phyloP scores from a whole-genome alignment of 2,113 vertebrate genomes.

The Balaeniceps rex region DNA sequence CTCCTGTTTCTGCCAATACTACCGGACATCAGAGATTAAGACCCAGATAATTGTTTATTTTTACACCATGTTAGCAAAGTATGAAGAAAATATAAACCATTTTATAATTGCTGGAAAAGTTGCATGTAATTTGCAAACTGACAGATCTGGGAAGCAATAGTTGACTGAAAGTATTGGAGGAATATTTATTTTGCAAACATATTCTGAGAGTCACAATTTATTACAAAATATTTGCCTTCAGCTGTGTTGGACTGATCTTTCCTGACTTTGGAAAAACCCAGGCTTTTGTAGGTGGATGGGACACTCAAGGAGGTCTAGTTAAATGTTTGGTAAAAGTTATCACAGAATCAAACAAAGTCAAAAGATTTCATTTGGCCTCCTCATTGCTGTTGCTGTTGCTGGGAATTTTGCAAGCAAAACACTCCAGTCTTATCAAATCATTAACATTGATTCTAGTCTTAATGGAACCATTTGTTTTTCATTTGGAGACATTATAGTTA shows the following conservation, averaged over 20 bases:
- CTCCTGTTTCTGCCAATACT: not conserved
- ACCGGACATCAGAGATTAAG: not conserved
- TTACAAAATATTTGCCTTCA: not conserved
- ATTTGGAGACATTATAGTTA: not conserved
- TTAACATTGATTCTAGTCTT: slow-evolving; percentile 18
- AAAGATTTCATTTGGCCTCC: not conserved
- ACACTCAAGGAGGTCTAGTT: not conserved
- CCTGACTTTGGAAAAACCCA: not conserved
- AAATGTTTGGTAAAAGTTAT: not conserved
- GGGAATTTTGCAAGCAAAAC: slow-evolving; percentile 24
- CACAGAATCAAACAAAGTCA: not conserved
- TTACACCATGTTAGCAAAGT: not conserved
- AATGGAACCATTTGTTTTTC: slow-evolving; percentile 17
- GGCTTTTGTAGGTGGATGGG: not conserved
- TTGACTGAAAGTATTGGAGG: not conserved
- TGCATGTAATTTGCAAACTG: not conserved
- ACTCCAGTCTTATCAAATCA: not conserved
- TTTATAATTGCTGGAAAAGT: not conserved
- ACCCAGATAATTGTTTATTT: slow-evolving; percentile 4
- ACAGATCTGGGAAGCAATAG: not conserved
- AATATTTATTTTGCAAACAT: not conserved
- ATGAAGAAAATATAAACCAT: not conserved
- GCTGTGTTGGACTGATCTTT: not conserved
- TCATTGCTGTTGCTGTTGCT: not conserved
- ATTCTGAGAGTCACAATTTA: not conserved